Evolutionary conservation across 2,888 invertebrate genomes (phyloP).

Genomic region (Thera obeliscata): DNA sequence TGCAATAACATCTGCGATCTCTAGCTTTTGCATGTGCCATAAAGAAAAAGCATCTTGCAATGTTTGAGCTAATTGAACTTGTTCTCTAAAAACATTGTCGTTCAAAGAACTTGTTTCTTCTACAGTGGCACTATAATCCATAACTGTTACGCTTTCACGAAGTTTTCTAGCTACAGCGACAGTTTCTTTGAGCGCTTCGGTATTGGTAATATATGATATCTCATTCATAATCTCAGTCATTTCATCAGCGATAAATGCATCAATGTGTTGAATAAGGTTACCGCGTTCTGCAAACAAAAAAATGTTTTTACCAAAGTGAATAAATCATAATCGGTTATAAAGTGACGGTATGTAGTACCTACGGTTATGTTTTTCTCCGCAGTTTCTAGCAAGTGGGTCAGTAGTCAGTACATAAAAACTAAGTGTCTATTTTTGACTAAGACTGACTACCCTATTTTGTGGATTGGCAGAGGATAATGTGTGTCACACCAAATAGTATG

Average conservation of each 20-base stretch:
- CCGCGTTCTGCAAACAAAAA: slow-evolving; percentile 23
- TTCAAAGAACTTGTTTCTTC: slow-evolving; percentile 30
- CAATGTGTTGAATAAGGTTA: slow-evolving; percentile 46
- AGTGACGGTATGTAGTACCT: too few species aligned
- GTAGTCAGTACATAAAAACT: not conserved
- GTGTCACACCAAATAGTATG: too few species aligned
- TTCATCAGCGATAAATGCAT: slow-evolving; percentile 51
- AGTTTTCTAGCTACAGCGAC: slow-evolving; percentile 47
- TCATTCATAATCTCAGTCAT: slow-evolving; percentile 43
- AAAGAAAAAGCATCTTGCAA: slow-evolving; percentile 48
- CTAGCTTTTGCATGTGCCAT: slow-evolving; percentile 50
- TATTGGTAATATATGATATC: slow-evolving; percentile 40
- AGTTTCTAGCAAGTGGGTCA: too few species aligned
- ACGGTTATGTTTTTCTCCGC: too few species aligned
- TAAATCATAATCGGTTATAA: too few species aligned
- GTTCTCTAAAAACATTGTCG: slow-evolving; percentile 33
- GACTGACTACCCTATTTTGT: not conserved
- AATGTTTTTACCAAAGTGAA: not conserved
- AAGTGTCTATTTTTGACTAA: not conserved
- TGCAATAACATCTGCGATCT: slow-evolving; percentile 45
- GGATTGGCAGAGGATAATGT: too few species aligned
- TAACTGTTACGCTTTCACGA: slow-evolving; percentile 39
- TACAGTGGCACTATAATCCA: slow-evolving; percentile 22
- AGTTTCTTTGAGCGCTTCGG: slow-evolving; percentile 45
- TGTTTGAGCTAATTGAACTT: slow-evolving; percentile 46